Percentiles rank a stretch among this genome's conserved stretches.
These are phyloP conservation scores for Dinomys branickii DNA, from an alignment of 2,113 vertebrate genomes.

Conservation along the genomic window DNA sequence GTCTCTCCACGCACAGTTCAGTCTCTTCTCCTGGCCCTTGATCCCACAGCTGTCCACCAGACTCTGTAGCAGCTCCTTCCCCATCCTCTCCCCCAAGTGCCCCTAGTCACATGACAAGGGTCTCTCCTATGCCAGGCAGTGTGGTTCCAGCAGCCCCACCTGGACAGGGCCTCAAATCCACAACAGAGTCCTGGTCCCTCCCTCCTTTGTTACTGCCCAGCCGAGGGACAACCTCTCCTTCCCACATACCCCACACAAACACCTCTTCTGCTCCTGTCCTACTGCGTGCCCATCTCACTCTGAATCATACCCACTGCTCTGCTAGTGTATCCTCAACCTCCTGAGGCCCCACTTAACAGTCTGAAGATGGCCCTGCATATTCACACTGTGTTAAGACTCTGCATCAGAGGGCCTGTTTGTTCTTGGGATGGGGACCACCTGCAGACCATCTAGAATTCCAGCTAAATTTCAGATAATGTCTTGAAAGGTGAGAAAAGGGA, in stretches of 20 bases:
- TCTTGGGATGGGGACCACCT: not conserved
- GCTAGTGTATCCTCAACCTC: not conserved
- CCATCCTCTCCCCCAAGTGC: not conserved
- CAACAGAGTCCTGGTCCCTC: not conserved
- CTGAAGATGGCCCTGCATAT: not conserved
- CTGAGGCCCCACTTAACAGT: not conserved
- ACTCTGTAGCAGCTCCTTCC: not conserved
- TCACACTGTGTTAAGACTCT: not conserved
- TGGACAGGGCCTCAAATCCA: not conserved
- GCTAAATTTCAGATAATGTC: not conserved
- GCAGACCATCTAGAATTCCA: not conserved
- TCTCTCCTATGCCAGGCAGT: not conserved
- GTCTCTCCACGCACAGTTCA: not conserved
- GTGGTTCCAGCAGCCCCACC: not conserved
- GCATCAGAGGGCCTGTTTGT: not conserved
- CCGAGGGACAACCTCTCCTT: not conserved
- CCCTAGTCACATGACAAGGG: not conserved
- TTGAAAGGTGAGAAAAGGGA: not conserved
- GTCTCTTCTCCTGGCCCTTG: too few species aligned
- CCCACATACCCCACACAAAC: not conserved
- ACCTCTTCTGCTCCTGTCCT: not conserved
- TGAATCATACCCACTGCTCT: not conserved
- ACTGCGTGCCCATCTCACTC: not conserved
- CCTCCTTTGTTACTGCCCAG: not conserved
- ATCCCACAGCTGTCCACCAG: not conserved